Evolutionary conservation across 2,113 vertebrate species (phyloP).

Genomic region (Casuarius casuarius): DNA sequence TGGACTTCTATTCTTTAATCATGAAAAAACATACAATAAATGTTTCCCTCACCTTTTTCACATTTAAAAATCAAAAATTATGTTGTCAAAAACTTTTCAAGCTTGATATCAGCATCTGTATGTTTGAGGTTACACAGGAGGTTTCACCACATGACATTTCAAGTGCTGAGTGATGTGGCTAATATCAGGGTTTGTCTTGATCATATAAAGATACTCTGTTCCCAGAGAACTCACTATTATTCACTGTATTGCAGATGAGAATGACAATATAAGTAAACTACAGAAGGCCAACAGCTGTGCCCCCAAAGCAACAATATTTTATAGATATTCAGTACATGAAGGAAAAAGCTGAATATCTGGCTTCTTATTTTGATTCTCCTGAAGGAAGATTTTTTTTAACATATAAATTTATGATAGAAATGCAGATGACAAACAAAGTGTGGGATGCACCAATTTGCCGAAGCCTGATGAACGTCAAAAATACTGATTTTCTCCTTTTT

Average conservation of each 20-base stretch:
- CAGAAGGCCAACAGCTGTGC: not conserved
- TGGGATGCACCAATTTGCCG: not conserved
- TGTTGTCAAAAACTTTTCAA: not conserved
- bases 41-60: not conserved
- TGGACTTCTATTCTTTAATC: not conserved
- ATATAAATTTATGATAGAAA: not conserved
- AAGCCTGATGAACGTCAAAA: not conserved
- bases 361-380: not conserved
- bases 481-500: not conserved
- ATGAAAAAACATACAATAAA: not conserved
- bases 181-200: not conserved
- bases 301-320: not conserved
- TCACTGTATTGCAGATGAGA: not conserved
- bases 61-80: not conserved
- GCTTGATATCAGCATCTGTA: not conserved
- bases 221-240: not conserved
- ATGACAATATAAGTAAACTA: not conserved
- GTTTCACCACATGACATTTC: not conserved
- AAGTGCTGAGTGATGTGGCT: not conserved
- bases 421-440: not conserved
- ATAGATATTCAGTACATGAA: not conserved
- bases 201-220: not conserved
- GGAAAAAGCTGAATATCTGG: not conserved
- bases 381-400: not conserved
- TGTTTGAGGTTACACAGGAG: not conserved